Conservation (phyloP, 2,888 invertebrate species). For the Timema cristinae region DNA sequence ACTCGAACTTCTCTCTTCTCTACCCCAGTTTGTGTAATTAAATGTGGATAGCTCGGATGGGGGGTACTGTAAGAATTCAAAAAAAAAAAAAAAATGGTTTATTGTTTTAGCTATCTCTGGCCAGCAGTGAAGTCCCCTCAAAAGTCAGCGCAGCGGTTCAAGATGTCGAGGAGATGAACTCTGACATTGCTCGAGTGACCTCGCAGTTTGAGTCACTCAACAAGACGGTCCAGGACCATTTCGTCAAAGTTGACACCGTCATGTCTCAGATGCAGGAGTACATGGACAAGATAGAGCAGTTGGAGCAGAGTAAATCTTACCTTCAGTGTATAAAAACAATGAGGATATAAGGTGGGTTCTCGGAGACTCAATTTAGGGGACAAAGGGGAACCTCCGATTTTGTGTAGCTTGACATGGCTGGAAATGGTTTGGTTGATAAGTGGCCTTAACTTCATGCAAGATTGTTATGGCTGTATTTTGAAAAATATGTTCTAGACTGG, state of each 20-base stretch:
- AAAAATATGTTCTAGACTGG: too few species aligned
- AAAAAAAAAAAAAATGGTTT: neutral
- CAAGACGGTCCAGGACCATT: constrained; percentile 47
- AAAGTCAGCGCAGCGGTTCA: constrained; percentile 60
- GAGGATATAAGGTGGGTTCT: constrained; percentile 62
- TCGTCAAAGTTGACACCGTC: constrained; percentile 48
- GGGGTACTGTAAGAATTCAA: neutral
- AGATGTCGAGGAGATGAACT: constrained; percentile 54
- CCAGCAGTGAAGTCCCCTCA: constrained; percentile 59
- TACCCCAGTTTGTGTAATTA: too few species aligned
- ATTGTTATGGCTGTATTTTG: too few species aligned
- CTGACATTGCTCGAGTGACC: constrained; percentile 50
- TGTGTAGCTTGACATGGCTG: too few species aligned
- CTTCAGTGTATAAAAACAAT: constrained; percentile 62
- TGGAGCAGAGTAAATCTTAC: constrained; percentile 60
- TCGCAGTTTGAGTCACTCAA: constrained; percentile 49
- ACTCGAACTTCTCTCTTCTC: too few species aligned
- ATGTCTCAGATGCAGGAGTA: constrained; percentile 54
- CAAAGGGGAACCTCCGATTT: too few species aligned
- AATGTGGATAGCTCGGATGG: neutral
- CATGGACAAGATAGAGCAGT: constrained; percentile 52
- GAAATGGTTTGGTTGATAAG: too few species aligned
- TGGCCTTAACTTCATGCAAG: too few species aligned
- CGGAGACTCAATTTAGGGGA: too few species aligned
- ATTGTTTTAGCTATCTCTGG: constrained; percentile 54